A percentile compares a stretch with the other conserved stretches of the same genome.
phyloP scores from a whole-genome alignment of 2,888 invertebrate species.

The Anoncus sp. region DNA sequence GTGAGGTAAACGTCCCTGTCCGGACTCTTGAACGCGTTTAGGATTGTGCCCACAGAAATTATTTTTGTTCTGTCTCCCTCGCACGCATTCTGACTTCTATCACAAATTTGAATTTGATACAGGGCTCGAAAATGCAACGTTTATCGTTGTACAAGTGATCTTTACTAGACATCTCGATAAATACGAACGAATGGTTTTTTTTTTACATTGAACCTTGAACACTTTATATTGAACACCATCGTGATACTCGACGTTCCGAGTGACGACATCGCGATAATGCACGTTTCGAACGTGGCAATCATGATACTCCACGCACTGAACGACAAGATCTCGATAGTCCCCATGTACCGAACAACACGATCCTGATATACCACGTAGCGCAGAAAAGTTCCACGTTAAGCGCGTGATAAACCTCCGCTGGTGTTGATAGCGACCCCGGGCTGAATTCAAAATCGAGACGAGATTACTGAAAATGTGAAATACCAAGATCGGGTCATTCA shows the following conservation, averaged over 20 bases:
- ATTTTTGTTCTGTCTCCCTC: too few relatives aligned
- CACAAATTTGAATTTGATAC: too few relatives aligned
- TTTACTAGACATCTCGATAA: background rate
- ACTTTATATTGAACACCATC: background rate
- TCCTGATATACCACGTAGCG: slow-evolving; percentile 23
- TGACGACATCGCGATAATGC: slow-evolving; percentile 7
- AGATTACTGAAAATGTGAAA: background rate
- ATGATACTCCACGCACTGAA: slow-evolving; percentile 15
- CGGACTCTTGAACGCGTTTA: too few relatives aligned
- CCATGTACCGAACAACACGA: background rate
- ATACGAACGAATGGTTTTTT: too few relatives aligned
- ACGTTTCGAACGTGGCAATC: slow-evolving; percentile 15
- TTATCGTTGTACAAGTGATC: background rate
- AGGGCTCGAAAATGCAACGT: too few relatives aligned
- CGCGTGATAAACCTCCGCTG: background rate
- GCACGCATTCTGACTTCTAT: too few relatives aligned
- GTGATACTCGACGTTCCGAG: slow-evolving; percentile 5
- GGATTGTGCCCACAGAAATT: too few relatives aligned
- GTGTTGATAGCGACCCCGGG: background rate
- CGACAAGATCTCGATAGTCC: slow-evolving; percentile 12
- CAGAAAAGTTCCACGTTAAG: background rate
- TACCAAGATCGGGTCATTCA: background rate
- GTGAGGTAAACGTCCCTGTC: too few relatives aligned
- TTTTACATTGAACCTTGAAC: too few relatives aligned
- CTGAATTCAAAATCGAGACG: background rate